phyloP scores from a whole-genome alignment of 2,888 invertebrate species.

The Glomeris marginata region DNA sequence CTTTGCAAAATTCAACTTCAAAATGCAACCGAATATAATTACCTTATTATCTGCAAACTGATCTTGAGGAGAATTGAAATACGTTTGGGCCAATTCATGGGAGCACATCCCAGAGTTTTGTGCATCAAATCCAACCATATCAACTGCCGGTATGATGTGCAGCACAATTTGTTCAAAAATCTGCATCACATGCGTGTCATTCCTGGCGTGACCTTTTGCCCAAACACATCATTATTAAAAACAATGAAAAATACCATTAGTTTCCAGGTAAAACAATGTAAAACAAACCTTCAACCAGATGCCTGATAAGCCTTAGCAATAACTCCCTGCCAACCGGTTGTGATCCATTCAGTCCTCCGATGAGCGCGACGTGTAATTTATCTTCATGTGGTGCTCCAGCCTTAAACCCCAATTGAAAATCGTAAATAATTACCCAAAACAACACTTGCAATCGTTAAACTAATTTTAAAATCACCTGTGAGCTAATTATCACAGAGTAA shows the following conservation, averaged over 20 bases:
- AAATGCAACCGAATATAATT: slow-evolving; percentile 15
- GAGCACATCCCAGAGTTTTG: slow-evolving; percentile 22
- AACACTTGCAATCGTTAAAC: no score
- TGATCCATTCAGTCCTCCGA: slow-evolving; percentile 65
- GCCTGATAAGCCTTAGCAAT: slow-evolving; percentile 61
- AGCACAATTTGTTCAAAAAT: slow-evolving; percentile 56
- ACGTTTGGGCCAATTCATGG: slow-evolving; percentile 1
- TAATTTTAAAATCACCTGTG: no score
- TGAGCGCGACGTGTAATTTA: slow-evolving; percentile 66
- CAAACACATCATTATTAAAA: slow-evolving; percentile 4
- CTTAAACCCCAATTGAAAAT: slow-evolving; percentile 34
- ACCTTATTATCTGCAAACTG: slow-evolving; percentile 13
- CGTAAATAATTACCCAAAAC: no score
- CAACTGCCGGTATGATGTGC: slow-evolving; percentile 59
- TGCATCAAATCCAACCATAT: slow-evolving; percentile 38
- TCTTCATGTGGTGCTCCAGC: slow-evolving; percentile 55
- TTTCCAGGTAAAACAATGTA: not conserved
- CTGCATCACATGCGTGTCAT: slow-evolving; percentile 46
- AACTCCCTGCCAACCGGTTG: slow-evolving; percentile 76
- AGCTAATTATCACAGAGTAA: no score
- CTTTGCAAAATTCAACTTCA: slow-evolving; percentile 19
- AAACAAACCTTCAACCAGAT: slow-evolving; percentile 48
- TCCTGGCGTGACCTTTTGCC: slow-evolving; percentile 37
- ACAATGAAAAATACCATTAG: not conserved
- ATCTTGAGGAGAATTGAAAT: slow-evolving; percentile 16